Evolutionary conservation across 2,113 vertebrate genomes (phyloP).

Genomic region (Amphilophus citrinellus): DNA sequence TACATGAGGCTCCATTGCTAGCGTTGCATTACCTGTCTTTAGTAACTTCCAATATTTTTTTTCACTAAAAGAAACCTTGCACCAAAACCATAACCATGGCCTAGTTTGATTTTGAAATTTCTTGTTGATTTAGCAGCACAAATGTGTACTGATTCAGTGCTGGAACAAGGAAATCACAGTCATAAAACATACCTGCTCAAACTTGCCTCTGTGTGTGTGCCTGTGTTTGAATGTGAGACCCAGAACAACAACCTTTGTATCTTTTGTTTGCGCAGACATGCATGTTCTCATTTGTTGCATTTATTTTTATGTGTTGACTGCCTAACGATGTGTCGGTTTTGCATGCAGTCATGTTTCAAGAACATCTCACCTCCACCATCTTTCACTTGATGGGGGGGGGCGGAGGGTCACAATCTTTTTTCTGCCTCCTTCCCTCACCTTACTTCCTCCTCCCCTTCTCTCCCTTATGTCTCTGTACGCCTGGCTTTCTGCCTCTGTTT

Average conservation of each 20-base stretch:
- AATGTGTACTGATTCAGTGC: neutral
- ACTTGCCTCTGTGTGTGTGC: neutral
- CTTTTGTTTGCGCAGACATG: neutral
- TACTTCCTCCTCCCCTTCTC: conserved; percentile 42
- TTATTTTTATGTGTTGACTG: neutral
- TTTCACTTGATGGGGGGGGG: neutral
- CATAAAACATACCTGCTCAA: neutral
- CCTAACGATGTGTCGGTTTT: neutral
- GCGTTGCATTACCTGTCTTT: neutral
- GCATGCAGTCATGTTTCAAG: conserved; percentile 24
- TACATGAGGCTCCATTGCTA: neutral
- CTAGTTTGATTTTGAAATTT: neutral
- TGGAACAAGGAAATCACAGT: conserved; percentile 7
- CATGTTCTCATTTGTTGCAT: neutral
- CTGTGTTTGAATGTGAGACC: conserved; percentile 7
- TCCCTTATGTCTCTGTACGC: conserved; percentile 54
- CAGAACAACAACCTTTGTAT: neutral
- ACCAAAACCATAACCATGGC: neutral
- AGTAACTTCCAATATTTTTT: neutral
- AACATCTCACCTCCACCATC: neutral
- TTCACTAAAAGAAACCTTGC: neutral
- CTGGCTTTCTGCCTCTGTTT: conserved; percentile 45
- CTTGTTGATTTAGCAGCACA: neutral
- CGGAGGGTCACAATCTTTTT: neutral
- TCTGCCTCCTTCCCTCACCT: conserved; percentile 38